Percentiles rank a stretch among this genome's conserved stretches.
phyloP scores from a whole-genome alignment of 1,140 invertebrate genomes.

The Panagrolaimus sp. region DNA sequence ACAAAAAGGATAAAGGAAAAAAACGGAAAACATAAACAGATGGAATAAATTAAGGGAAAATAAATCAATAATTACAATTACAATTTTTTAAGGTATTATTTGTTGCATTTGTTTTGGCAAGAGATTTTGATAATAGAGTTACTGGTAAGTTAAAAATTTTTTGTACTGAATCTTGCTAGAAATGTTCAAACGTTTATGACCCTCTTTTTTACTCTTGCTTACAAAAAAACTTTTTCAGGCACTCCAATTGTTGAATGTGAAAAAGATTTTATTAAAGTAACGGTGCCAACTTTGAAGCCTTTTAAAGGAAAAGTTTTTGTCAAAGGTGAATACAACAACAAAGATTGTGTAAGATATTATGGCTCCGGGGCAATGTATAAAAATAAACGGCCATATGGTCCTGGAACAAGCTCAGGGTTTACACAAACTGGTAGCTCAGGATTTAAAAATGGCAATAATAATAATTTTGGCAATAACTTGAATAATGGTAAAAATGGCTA shows the following conservation, averaged over 20 bases:
- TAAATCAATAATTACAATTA: too few species aligned
- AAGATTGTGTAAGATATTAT: conserved; percentile 20
- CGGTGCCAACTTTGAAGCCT: conserved; percentile 25
- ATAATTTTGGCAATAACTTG: too few species aligned
- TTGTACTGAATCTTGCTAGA: too few species aligned
- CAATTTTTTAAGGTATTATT: too few species aligned
- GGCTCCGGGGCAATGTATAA: neutral
- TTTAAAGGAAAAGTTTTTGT: conserved; percentile 35
- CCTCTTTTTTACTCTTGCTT: neutral
- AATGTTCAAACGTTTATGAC: too few species aligned
- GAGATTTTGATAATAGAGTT: too few species aligned
- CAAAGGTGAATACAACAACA: conserved; percentile 30
- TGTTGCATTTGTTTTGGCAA: too few species aligned
- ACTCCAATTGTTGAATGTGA: conserved; percentile 24
- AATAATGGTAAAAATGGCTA: neutral
- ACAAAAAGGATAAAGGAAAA: too few species aligned
- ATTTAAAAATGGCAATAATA: neutral
- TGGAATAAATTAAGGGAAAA: too few species aligned
- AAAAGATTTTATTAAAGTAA: conserved; percentile 23
- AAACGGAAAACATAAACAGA: too few species aligned
- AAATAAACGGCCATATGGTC: neutral
- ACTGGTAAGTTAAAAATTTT: too few species aligned
- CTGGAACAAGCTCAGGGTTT: neutral
- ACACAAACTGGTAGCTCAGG: neutral
- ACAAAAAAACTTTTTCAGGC: conserved; percentile 18